A percentile compares a stretch with the other conserved stretches of the same genome.
Evolutionary conservation across 1,140 invertebrate genomes (phyloP).

Genomic region (Trichomalopsis sarcophagae): DNA sequence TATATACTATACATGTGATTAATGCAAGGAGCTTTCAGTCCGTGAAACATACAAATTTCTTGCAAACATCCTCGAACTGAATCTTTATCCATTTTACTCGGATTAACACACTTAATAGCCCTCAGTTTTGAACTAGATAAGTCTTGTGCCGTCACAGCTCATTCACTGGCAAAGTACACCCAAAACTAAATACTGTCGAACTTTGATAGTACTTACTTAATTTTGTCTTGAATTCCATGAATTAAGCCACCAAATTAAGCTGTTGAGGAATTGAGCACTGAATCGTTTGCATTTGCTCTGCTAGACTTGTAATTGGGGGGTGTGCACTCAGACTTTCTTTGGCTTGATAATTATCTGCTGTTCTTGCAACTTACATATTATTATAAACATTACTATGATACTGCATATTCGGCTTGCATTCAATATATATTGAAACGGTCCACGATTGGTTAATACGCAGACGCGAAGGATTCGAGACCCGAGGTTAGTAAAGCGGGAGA

Average conservation of each 20-base stretch:
- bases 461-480: no score
- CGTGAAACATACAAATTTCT: slow-evolving; percentile 90
- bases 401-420: slow-evolving; percentile 10
- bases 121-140: slow-evolving; percentile 67
- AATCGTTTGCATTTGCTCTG: slow-evolving; percentile 43
- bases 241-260: background rate
- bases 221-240: slow-evolving; percentile 39
- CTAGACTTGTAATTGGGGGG: background rate
- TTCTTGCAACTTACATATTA: slow-evolving; percentile 14
- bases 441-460: no score
- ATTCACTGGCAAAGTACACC: no score
- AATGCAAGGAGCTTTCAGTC: slow-evolving; percentile 86
- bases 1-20: slow-evolving; percentile 90
- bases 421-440: no score
- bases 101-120: slow-evolving; percentile 78
- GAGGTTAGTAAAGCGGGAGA: no score
- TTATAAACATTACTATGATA: slow-evolving; percentile 36
- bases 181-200: slow-evolving; percentile 66
- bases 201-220: slow-evolving; percentile 35
- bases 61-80: slow-evolving; percentile 89
- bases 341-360: slow-evolving; percentile 39
- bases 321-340: slow-evolving; percentile 27
- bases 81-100: slow-evolving; percentile 78
- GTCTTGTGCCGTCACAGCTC: slow-evolving; percentile 48
- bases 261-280: slow-evolving; percentile 53